These are phyloP conservation scores for Aspidapion aeneum DNA, from an alignment of 2,888 invertebrate species.

Conservation along the genomic window DNA sequence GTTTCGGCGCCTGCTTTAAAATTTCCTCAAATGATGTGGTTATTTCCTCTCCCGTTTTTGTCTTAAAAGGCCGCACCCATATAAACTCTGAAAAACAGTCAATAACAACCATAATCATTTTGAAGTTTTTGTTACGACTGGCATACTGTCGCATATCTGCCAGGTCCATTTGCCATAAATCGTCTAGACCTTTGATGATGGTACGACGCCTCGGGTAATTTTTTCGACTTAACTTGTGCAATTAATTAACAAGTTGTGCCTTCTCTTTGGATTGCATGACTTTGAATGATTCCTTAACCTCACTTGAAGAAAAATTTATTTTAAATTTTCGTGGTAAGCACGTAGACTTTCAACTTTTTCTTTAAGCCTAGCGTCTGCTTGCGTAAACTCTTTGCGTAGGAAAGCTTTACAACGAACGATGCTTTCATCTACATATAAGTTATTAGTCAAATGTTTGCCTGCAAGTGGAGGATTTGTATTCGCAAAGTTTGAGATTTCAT, in stretches of 20 bases:
- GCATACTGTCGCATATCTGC: no score
- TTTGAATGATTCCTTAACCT: background rate
- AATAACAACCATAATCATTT: background rate
- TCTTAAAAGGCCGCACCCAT: constrained; percentile 28
- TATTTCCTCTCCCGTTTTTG: background rate
- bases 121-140: no score
- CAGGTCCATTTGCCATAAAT: constrained; percentile 6
- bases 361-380: background rate
- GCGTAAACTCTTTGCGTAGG: background rate
- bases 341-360: background rate
- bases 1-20: constrained; percentile 1
- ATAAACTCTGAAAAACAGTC: constrained; percentile 3
- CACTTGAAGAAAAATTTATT: no score
- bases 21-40: background rate
- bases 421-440: background rate
- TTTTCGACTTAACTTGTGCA: background rate
- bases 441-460: no score
- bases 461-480: no score
- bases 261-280: background rate
- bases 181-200: constrained; percentile 1
- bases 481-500: no score
- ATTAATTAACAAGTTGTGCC: constrained; percentile 11
- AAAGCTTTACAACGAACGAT: background rate
- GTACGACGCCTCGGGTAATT: background rate
- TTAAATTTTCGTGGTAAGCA: background rate